Base-by-base conservation (phyloP, 1,140 invertebrate genomes). In the Rhynchophorus ferrugineus region DNA sequence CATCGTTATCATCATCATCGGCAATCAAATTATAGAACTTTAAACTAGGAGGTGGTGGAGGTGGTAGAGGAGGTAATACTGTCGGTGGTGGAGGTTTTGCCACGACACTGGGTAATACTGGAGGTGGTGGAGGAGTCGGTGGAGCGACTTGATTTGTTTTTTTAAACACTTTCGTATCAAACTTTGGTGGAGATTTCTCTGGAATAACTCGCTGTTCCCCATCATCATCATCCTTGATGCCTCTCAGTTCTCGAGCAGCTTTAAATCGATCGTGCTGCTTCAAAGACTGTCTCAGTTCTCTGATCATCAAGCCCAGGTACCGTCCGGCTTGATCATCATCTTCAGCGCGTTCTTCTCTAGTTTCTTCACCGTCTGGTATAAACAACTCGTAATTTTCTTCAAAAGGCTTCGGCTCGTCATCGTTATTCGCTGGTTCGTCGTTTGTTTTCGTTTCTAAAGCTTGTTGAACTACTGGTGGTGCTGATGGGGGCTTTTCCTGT, bases 311-410 rank as follows among this genome's bases (percentile, higher is more conserved):
- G 19, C 41, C 35, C 19, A 60, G 20, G 44, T 58, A 58, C 2
- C 34, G 20, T 18, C 44, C 49, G 3, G 52, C 42, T 8, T 52
- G 20, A 33, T 56, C 47, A 17, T 50, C 39, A 7, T 39, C 16
- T 3, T 13, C 2, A 11, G 19, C 16, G 14, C 34, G 41, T 6
- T 47, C 8, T 34, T 29, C 35, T n/a, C 22, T 6, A 2, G 14
- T 20, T 7, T 46, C 42, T n/a, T 55, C 42, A 1, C 18, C 22
- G 7, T 43, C 37, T 24, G 43, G 43, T 20, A 60, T 46, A 29
- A 43, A 57, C n/a, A 60, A 47, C 24, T 60, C 58, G 20, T 37
- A 60, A 11, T 60, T 48, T 49, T 60, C 58, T 24, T 60, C 58
- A 3, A 48, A 0, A 19, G 48, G 18, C 29, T 57, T 43, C 17